A percentile compares a stretch with the other conserved stretches of the same genome.
phyloP scores from a whole-genome alignment of 2,113 vertebrate genomes.

The Rhynchopsitta pachyrhyncha region DNA sequence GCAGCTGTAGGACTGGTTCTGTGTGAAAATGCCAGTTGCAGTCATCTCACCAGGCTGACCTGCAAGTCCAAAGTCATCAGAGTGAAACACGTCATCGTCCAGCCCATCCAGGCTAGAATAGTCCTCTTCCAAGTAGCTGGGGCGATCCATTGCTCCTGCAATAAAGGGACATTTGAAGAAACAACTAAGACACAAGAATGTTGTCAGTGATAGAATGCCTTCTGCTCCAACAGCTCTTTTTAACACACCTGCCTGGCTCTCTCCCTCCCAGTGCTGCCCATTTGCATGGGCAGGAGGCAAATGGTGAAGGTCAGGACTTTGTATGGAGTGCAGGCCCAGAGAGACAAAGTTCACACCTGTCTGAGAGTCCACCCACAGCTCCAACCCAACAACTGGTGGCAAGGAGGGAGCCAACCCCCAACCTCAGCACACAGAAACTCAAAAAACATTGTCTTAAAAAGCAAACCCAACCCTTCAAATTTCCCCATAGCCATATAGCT shows the following conservation, averaged over 20 bases:
- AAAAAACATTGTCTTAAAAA: neutral
- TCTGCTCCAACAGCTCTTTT: neutral
- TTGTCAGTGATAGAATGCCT: conserved; percentile 11
- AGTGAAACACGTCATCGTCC: conserved; percentile 84
- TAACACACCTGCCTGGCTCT: neutral
- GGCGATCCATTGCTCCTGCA: conserved; percentile 80
- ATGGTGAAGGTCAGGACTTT: neutral
- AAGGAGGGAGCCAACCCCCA: neutral
- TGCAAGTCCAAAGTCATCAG: conserved; percentile 78
- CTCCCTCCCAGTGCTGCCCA: neutral
- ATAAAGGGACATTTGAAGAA: conserved; percentile 47
- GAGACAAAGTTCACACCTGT: neutral
- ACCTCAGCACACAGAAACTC: neutral
- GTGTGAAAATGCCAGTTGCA: conserved; percentile 77
- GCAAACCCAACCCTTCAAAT: neutral
- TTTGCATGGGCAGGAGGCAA: neutral
- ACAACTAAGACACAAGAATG: conserved; percentile 23
- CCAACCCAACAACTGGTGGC: neutral
- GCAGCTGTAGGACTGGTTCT: conserved; percentile 78
- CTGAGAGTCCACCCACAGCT: neutral
- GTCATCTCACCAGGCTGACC: conserved; percentile 77
- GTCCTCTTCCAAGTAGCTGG: conserved; percentile 75
- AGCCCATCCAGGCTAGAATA: conserved; percentile 75
- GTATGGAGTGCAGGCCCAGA: neutral
- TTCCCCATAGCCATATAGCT: neutral